A percentile compares a stretch with the other conserved stretches of the same genome.
Conservation (phyloP, 2,888 invertebrate species). For the Augochlorella aurata region DNA sequence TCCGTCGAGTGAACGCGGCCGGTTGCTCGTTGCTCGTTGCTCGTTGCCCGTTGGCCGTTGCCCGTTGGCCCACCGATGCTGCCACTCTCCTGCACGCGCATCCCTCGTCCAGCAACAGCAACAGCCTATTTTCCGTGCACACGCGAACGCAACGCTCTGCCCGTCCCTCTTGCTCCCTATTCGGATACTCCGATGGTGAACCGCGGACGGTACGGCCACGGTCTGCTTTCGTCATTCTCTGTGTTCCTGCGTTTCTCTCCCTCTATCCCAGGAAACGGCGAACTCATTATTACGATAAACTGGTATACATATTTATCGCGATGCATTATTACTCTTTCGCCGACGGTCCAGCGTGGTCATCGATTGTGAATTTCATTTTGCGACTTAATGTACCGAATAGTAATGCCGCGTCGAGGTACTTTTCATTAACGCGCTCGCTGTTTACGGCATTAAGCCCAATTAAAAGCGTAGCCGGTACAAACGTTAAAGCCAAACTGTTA, state of each 20-base stretch:
- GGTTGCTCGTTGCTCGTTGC: conserved; percentile 20
- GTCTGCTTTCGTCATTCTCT: conserved; percentile 37
- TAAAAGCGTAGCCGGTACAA: conserved; percentile 72
- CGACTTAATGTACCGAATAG: conserved; percentile 80
- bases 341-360: conserved; percentile 72
- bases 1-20: conserved; percentile 35
- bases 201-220: conserved; percentile 33
- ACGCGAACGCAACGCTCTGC: background rate
- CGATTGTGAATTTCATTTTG: conserved; percentile 80
- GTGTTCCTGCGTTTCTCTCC: conserved; percentile 37
- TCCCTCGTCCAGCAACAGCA: conserved; percentile 16
- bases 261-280: conserved; percentile 70
- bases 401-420: conserved; percentile 76
- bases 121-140: conserved; percentile 15
- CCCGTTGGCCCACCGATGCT: conserved; percentile 10
- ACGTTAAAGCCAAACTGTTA: conserved; percentile 62
- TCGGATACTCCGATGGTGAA: background rate
- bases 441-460: conserved; percentile 77
- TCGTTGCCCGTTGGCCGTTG: conserved; percentile 17
- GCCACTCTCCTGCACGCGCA: conserved; percentile 13
- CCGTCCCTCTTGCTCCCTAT: conserved; percentile 13
- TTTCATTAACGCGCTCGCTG: conserved; percentile 76
- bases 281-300: conserved; percentile 79
- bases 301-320: conserved; percentile 75
- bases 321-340: conserved; percentile 76